Percentiles rank a stretch among this genome's conserved stretches.
These are phyloP conservation scores for Vandiemenella viatica DNA, from an alignment of 2,888 invertebrate genomes.

Conservation along the genomic window DNA sequence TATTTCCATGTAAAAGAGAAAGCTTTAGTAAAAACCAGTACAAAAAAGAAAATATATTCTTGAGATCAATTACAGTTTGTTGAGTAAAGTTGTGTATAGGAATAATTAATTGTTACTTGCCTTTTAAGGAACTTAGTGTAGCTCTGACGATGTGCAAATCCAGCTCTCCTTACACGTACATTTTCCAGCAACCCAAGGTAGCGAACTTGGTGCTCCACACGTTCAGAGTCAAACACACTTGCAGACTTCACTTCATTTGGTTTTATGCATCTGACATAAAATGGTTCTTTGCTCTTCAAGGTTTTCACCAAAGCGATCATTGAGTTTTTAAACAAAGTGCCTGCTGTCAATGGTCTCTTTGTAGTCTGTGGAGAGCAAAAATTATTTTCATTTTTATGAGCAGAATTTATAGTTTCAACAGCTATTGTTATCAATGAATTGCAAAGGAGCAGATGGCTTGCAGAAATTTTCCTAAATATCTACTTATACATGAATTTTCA, in stretches of 20 bases:
- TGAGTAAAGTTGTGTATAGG: background rate
- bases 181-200: constrained; percentile 92
- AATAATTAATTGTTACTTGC: constrained; percentile 25
- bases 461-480: no score
- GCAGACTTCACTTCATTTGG: constrained; percentile 91
- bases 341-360: constrained; percentile 87
- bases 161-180: constrained; percentile 86
- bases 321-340: constrained; percentile 85
- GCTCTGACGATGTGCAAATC: constrained; percentile 89
- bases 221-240: constrained; percentile 66
- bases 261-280: constrained; percentile 93
- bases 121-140: constrained; percentile 85
- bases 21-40: no score
- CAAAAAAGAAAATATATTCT: no score
- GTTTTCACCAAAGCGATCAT: constrained; percentile 83
- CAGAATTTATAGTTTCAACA: background rate
- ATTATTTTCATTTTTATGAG: background rate
- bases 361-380: constrained; percentile 56
- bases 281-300: constrained; percentile 81
- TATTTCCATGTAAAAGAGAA: no score
- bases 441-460: background rate
- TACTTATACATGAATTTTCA: no score
- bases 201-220: constrained; percentile 56
- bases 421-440: constrained; percentile 1
- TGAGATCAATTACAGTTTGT: no score